Evolutionary conservation across 2,797 vertebrate genomes (phyloP).

Genomic region (Tympanoctomys barrerae): DNA sequence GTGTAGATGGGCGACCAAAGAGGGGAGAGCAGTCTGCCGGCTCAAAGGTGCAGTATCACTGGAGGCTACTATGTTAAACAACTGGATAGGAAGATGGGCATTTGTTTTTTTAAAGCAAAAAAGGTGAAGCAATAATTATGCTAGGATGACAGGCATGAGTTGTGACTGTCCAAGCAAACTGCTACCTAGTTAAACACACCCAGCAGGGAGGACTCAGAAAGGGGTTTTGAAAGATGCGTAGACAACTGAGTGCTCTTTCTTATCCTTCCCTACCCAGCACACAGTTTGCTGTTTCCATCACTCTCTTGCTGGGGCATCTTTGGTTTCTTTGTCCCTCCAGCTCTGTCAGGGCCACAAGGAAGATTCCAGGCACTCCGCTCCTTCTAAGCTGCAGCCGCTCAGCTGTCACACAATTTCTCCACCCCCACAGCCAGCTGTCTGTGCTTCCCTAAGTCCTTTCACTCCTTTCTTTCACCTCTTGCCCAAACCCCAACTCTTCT

Average conservation of each 20-base stretch:
- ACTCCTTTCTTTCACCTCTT: neutral
- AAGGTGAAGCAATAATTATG: neutral
- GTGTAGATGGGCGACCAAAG: neutral
- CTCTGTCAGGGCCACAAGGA: neutral
- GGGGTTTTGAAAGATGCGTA: neutral
- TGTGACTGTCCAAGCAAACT: neutral
- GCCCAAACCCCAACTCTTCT: neutral
- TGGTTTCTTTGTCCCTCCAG: neutral
- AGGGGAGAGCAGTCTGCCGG: neutral
- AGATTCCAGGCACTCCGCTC: neutral
- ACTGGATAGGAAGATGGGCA: neutral
- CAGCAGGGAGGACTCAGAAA: neutral
- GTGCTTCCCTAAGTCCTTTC: neutral
- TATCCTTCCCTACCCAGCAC: neutral
- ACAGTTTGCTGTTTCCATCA: neutral
- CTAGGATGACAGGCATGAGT: neutral
- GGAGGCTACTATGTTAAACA: neutral
- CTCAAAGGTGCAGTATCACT: neutral
- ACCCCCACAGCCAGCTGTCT: neutral
- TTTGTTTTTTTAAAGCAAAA: neutral
- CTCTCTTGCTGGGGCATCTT: neutral
- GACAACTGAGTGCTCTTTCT: neutral
- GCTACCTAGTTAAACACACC: neutral
- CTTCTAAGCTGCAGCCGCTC: neutral
- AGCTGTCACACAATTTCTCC: neutral